phyloP scores from a whole-genome alignment of 2,113 vertebrate genomes.

The Manacus vitellinus region DNA sequence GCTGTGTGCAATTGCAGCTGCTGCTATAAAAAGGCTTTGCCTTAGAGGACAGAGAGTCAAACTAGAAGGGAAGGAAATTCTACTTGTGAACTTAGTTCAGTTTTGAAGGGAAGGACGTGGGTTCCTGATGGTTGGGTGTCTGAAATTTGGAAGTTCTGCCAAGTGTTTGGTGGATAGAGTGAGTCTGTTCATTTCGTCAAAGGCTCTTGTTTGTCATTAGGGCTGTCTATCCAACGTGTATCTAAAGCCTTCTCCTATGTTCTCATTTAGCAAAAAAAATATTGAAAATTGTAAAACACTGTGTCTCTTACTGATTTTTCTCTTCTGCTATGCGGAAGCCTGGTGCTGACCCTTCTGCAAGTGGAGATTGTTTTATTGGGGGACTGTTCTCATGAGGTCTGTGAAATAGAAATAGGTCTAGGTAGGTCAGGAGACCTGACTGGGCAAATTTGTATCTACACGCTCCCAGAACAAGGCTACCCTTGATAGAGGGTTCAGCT shows the following conservation, averaged over 20 bases:
- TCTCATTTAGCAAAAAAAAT: background rate
- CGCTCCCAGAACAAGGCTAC: background rate
- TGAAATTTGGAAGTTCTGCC: background rate
- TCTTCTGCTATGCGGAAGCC: background rate
- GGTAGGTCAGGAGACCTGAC: background rate
- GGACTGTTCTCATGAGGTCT: background rate
- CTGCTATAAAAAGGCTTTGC: conserved; percentile 65
- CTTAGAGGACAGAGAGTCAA: background rate
- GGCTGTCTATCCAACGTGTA: background rate
- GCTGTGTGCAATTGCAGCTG: conserved; percentile 62
- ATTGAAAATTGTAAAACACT: background rate
- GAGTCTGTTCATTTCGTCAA: background rate
- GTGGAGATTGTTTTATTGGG: background rate
- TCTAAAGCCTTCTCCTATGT: background rate
- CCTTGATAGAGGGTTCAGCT: background rate
- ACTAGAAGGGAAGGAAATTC: conserved; percentile 56
- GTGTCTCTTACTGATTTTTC: background rate
- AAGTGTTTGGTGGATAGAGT: background rate
- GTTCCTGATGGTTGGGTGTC: background rate
- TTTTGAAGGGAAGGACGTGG: conserved; percentile 46
- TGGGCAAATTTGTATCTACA: background rate
- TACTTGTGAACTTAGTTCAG: background rate
- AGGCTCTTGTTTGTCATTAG: background rate
- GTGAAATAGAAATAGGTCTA: background rate
- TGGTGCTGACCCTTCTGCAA: background rate